phyloP scores from a whole-genome alignment of 2,888 invertebrate species.

The Ecdyonurus torrentis region DNA sequence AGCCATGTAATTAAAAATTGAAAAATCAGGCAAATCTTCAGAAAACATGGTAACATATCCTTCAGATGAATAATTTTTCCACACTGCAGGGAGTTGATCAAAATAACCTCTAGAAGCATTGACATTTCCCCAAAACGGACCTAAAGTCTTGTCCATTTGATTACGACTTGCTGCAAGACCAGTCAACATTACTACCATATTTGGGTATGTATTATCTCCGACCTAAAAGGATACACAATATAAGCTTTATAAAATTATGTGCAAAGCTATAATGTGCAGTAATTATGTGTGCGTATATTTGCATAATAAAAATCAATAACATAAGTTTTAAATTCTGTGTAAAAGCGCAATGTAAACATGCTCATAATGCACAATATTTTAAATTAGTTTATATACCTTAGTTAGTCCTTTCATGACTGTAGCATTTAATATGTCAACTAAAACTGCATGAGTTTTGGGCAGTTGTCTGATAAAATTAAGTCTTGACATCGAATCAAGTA shows the following conservation, averaged over 20 bases:
- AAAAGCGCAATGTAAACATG: no score
- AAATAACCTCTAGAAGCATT: constrained; percentile 17
- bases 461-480: constrained; percentile 25
- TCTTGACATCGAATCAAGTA: constrained; percentile 26
- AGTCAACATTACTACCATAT: constrained; percentile 28
- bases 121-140: constrained; percentile 24
- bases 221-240: constrained; percentile 19
- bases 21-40: constrained; percentile 27
- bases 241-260: no score
- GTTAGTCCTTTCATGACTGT: constrained; percentile 24
- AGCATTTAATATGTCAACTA: constrained; percentile 20
- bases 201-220: constrained; percentile 35
- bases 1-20: constrained; percentile 22
- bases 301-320: not conserved
- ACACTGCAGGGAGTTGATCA: constrained; percentile 25
- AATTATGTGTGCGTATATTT: no score
- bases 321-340: not conserved
- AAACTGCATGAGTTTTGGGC: constrained; percentile 20
- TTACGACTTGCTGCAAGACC: constrained; percentile 17
- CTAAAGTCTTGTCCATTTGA: constrained; percentile 21
- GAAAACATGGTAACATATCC: constrained; percentile 27
- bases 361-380: no score
- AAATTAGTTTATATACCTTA: constrained; percentile 22
- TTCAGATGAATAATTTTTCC: constrained; percentile 24
- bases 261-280: no score